Percentiles rank a stretch among this genome's conserved stretches.
Conservation (phyloP, 1,140 invertebrate species). For the Temnothorax curvispinosus region DNA sequence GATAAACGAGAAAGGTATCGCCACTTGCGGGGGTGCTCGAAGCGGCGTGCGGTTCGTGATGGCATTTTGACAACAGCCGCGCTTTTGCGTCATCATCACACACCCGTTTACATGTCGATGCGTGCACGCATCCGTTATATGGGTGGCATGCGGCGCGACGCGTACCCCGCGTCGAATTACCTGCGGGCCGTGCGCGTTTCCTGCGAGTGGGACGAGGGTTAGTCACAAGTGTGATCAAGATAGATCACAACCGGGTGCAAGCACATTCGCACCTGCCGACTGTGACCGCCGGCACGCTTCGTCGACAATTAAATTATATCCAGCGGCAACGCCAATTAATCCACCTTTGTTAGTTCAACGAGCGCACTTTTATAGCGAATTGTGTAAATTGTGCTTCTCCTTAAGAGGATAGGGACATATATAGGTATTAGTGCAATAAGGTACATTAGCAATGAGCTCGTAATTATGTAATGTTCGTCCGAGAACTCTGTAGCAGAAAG, state of each 20-base stretch:
- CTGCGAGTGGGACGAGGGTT: slow-evolving; percentile 21
- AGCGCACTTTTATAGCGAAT: neutral
- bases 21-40: slow-evolving; percentile 4
- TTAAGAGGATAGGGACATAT: neutral
- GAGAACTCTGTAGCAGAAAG: neutral
- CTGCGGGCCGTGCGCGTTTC: slow-evolving; percentile 13
- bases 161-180: slow-evolving; percentile 27
- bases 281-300: neutral
- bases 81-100: slow-evolving; percentile 59
- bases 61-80: slow-evolving; percentile 65
- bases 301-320: slow-evolving; percentile 32
- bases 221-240: slow-evolving; percentile 31
- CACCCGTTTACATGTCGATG: slow-evolving; percentile 24
- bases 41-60: slow-evolving; percentile 2
- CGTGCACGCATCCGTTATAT: slow-evolving; percentile 44
- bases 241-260: slow-evolving; percentile 36
- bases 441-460: neutral
- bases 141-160: slow-evolving; percentile 17
- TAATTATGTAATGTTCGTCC: neutral
- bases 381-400: neutral
- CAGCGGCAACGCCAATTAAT: neutral
- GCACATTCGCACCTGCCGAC: slow-evolving; percentile 37
- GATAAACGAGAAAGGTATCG: slow-evolving; percentile 40
- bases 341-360: neutral
- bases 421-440: too few relatives aligned